A percentile compares a stretch with the other conserved stretches of the same genome.
Conservation (phyloP, 2,113 vertebrate species). For the Grallaria varia region DNA sequence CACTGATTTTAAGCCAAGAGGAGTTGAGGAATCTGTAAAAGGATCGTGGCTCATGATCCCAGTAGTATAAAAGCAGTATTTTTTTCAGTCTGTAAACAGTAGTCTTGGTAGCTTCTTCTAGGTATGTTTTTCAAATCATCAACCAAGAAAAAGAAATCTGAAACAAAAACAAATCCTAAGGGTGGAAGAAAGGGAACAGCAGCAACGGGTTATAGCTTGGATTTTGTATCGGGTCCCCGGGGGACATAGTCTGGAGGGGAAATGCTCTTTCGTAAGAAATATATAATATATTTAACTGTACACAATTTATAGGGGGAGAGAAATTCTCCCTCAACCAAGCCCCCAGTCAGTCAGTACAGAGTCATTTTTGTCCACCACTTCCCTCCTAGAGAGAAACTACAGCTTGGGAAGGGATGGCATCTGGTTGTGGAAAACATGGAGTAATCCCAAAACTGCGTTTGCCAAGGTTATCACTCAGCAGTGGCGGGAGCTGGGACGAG, state of each 20-base stretch:
- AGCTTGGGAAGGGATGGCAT: constrained; percentile 42
- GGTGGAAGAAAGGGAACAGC: constrained; percentile 55
- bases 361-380: constrained; percentile 46
- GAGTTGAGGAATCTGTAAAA: constrained; percentile 54
- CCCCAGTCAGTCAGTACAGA: background rate
- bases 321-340: constrained; percentile 43
- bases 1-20: constrained; percentile 40
- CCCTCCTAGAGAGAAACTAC: constrained; percentile 48
- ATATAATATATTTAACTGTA: constrained; percentile 74
- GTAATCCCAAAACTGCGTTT: background rate
- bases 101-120: constrained; percentile 57
- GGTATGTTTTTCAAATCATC: constrained; percentile 50
- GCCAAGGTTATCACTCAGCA: background rate
- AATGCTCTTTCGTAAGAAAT: constrained; percentile 72
- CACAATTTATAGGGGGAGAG: constrained; percentile 72
- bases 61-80: constrained; percentile 76
- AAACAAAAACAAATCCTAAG: constrained; percentile 2
- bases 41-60: constrained; percentile 68
- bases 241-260: constrained; percentile 48
- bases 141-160: background rate
- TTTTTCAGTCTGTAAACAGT: constrained; percentile 78
- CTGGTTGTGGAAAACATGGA: constrained; percentile 22
- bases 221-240: constrained; percentile 38
- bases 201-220: constrained; percentile 57
- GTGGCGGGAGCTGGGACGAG: background rate